Conservation (phyloP, 2,888 invertebrate species). For the Leptinotarsa rubiginosa region DNA sequence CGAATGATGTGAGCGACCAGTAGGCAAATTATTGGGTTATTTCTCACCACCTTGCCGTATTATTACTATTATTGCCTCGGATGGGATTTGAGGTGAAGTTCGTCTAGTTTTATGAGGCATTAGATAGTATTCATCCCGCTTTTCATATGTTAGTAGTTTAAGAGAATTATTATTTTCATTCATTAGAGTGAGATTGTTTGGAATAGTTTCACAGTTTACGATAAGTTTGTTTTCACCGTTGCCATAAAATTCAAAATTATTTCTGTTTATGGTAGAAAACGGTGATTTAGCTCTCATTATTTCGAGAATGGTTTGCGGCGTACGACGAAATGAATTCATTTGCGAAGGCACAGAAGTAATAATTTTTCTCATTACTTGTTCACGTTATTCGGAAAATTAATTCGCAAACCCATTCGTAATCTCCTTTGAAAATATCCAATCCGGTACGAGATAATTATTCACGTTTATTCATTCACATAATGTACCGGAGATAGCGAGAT, state of each 20-base stretch:
- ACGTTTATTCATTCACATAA: neutral
- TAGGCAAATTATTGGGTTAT: no score
- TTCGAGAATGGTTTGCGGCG: neutral
- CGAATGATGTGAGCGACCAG: no score
- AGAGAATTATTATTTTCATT: no score
- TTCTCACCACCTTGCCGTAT: no score
- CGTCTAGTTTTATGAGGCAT: no score
- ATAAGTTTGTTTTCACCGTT: neutral
- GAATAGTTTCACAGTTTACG: neutral
- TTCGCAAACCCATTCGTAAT: neutral
- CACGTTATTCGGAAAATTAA: neutral
- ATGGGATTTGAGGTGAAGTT: no score
- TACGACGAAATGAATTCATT: neutral
- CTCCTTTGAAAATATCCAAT: neutral
- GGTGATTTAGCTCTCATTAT: neutral
- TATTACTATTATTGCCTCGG: no score
- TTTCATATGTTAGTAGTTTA: no score
- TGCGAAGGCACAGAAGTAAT: neutral
- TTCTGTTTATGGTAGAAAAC: neutral
- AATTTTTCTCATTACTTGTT: neutral
- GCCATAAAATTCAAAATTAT: neutral
- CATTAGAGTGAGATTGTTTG: no score
- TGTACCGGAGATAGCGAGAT: neutral
- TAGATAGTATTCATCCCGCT: no score
- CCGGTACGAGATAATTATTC: neutral